Conservation (phyloP, 2,888 invertebrate species). For the Dynastes tityus region DNA sequence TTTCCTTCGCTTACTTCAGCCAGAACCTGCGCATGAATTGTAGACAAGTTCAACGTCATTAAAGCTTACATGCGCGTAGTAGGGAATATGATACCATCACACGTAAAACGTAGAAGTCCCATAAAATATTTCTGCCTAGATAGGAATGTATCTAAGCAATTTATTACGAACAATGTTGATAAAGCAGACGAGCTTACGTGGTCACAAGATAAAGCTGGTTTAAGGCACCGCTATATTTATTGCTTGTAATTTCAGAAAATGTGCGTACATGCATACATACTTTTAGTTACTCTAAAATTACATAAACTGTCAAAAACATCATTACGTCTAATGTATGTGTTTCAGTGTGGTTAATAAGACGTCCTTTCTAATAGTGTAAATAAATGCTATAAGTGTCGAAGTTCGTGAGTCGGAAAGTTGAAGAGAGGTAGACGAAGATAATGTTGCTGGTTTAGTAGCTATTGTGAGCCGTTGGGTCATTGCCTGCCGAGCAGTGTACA, state of each 20-base stretch:
- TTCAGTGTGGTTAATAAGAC: slow-evolving; percentile 14
- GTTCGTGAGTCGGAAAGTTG: slow-evolving; percentile 29
- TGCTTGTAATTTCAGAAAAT: neutral
- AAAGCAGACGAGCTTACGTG: neutral
- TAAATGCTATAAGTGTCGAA: slow-evolving; percentile 39
- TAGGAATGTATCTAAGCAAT: neutral
- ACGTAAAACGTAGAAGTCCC: too few species aligned
- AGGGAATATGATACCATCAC: neutral
- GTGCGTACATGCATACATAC: neutral
- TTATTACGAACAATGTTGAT: slow-evolving; percentile 2
- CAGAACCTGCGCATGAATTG: neutral
- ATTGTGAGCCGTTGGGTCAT: slow-evolving; percentile 63
- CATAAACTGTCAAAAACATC: slow-evolving; percentile 15
- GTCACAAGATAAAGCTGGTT: neutral
- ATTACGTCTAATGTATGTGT: slow-evolving; percentile 1
- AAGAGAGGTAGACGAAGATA: slow-evolving; percentile 55
- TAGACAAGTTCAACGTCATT: neutral
- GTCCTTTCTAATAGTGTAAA: slow-evolving; percentile 23
- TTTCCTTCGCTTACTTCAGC: too few species aligned
- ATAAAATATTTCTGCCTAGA: too few species aligned
- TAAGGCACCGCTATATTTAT: neutral
- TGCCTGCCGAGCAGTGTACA: slow-evolving; percentile 59
- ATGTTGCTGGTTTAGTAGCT: slow-evolving; percentile 63
- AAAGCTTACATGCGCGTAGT: neutral
- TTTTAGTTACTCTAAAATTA: neutral